Percentiles rank a stretch among this genome's conserved stretches.
Evolutionary conservation across 2,113 vertebrate genomes (phyloP).

Genomic region (Ifrita kowaldi): DNA sequence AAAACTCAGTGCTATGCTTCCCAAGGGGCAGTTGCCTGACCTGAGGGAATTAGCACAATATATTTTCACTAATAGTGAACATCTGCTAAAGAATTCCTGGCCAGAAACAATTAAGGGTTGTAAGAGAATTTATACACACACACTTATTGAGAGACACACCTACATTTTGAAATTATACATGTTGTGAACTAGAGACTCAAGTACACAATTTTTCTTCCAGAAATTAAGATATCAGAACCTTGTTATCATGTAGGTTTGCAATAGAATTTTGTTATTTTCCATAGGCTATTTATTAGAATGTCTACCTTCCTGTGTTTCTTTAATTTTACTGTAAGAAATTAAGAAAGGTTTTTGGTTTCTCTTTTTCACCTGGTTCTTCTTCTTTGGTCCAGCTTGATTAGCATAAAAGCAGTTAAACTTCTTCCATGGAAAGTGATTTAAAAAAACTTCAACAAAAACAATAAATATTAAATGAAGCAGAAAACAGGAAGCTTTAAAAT

Average conservation of each 20-base stretch:
- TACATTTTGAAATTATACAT: background rate
- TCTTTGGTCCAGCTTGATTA: background rate
- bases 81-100: background rate
- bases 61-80: background rate
- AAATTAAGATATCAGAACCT: background rate
- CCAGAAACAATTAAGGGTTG: background rate
- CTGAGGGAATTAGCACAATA: background rate
- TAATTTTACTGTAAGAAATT: background rate
- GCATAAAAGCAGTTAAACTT: background rate
- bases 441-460: accelerated
- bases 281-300: background rate
- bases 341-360: background rate
- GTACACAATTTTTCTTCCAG: background rate
- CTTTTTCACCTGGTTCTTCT: background rate
- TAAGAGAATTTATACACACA: background rate
- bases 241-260: background rate
- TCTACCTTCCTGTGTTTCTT: background rate
- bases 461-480: background rate
- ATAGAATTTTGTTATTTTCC: background rate
- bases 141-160: background rate
- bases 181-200: background rate
- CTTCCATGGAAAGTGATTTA: background rate
- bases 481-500: background rate
- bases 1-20: background rate
- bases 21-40: background rate